A percentile compares a stretch with the other conserved stretches of the same genome.
phyloP scores from a whole-genome alignment of 2,113 vertebrate species.

The Lophochroa leadbeateri region DNA sequence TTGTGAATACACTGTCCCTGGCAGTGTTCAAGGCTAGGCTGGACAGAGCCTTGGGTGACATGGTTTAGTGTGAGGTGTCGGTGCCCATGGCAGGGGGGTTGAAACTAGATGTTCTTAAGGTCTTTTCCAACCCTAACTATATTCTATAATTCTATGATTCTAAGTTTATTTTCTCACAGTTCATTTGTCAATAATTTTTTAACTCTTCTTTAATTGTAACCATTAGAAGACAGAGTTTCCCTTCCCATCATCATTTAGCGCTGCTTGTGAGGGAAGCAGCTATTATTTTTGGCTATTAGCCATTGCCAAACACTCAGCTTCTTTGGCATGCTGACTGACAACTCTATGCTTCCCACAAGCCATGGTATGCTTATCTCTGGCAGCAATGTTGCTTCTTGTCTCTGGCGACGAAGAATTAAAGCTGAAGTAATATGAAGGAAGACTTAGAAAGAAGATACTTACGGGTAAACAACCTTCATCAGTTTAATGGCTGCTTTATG shows the following conservation, averaged over 20 bases:
- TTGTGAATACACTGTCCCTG: no score
- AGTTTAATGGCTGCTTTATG: not conserved
- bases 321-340: not conserved
- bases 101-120: no score
- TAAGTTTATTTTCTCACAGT: not conserved
- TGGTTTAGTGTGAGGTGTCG: no score
- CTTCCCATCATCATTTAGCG: not conserved
- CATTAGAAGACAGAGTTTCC: not conserved
- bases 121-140: no score
- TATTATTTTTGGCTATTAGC: not conserved
- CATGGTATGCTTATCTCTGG: not conserved
- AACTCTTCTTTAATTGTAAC: not conserved
- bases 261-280: not conserved
- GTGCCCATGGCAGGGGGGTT: no score
- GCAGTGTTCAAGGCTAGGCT: no score
- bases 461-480: not conserved
- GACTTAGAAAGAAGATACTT: not conserved
- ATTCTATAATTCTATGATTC: no score
- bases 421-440: not conserved
- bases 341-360: not conserved
- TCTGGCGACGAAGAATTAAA: not conserved
- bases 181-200: not conserved
- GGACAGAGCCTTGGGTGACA: no score
- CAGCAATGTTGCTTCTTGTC: not conserved
- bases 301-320: not conserved